A percentile compares a stretch with the other conserved stretches of the same genome.
Evolutionary conservation across 2,888 invertebrate species (phyloP).

Genomic region (Fragum sueziense): DNA sequence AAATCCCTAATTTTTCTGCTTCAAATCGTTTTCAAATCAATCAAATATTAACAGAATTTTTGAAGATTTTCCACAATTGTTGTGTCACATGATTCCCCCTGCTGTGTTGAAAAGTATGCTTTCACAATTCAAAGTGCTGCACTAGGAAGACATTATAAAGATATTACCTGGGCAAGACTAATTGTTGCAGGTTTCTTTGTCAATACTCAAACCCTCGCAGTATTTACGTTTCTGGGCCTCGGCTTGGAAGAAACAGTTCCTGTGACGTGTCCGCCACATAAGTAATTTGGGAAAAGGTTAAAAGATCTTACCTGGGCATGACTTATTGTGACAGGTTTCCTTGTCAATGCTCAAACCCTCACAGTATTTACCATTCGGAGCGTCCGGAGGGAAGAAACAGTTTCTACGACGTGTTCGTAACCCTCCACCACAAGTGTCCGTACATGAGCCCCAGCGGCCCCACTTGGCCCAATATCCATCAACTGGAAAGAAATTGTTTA

Average conservation of each 20-base stretch:
- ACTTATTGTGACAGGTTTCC: conserved; percentile 19
- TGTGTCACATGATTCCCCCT: too few relatives aligned
- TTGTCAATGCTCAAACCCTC: conserved; percentile 14
- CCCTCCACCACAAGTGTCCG: conserved; percentile 49
- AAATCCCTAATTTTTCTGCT: too few relatives aligned
- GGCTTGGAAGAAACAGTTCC: conserved; percentile 38
- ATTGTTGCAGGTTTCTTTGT: conserved; percentile 24
- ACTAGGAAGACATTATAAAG: too few relatives aligned
- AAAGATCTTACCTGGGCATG: conserved; percentile 37
- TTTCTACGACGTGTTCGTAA: conserved; percentile 21
- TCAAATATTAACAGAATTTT: too few relatives aligned
- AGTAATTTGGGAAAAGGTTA: not conserved
- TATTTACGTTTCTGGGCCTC: conserved; percentile 15
- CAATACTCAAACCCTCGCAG: conserved; percentile 25
- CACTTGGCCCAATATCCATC: conserved; percentile 48
- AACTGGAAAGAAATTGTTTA: conserved; percentile 35
- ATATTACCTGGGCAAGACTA: conserved; percentile 31
- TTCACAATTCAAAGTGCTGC: too few relatives aligned
- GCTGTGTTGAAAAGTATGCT: too few relatives aligned
- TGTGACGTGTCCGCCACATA: not conserved
- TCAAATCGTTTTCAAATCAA: too few relatives aligned
- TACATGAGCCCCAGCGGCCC: conserved; percentile 35
- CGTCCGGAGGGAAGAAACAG: conserved; percentile 33
- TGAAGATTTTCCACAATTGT: too few relatives aligned
- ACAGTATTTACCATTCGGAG: conserved; percentile 30